phyloP scores from a whole-genome alignment of 2,888 invertebrate species.

The Parthenolecanium corni region DNA sequence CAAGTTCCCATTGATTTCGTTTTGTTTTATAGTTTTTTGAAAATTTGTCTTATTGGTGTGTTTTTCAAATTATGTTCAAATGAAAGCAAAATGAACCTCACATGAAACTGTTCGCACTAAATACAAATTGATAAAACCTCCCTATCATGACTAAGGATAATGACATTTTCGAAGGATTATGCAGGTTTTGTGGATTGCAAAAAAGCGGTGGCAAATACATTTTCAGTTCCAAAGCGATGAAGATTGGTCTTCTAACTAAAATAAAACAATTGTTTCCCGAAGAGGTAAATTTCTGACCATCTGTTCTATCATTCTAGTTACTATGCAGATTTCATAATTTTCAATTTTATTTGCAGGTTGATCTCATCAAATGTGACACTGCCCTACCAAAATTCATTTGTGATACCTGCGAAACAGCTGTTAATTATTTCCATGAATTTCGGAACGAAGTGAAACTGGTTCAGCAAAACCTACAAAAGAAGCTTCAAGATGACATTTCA shows the following conservation, averaged over 20 bases:
- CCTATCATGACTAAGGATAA: constrained; percentile 2
- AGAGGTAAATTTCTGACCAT: constrained; percentile 14
- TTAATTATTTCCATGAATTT: constrained; percentile 33
- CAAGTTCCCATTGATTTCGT: too few species aligned
- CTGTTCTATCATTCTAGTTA: background rate
- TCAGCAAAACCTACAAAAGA: constrained; percentile 28
- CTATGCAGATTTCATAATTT: background rate
- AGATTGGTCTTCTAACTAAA: constrained; percentile 11
- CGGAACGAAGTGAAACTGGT: constrained; percentile 33
- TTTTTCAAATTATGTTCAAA: too few species aligned
- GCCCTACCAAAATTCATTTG: constrained; percentile 21
- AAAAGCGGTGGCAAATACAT: constrained; percentile 14
- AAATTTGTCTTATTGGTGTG: too few species aligned
- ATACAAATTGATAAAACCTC: too few species aligned
- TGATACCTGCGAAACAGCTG: constrained; percentile 21
- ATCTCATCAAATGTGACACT: constrained; percentile 3
- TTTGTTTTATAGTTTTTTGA: too few species aligned
- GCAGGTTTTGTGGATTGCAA: constrained; percentile 21
- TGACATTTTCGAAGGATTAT: constrained; percentile 2
- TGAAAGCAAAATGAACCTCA: too few species aligned
- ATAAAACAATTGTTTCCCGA: constrained; percentile 17
- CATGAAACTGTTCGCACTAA: too few species aligned
- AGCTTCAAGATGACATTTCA: background rate
- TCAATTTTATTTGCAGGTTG: background rate
- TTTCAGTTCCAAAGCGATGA: constrained; percentile 14